Evolutionary conservation across 2,888 invertebrate species (phyloP), one percentile per base, ranked within the genome.

Genomic region (Barypeithes pellucidus): DNA sequence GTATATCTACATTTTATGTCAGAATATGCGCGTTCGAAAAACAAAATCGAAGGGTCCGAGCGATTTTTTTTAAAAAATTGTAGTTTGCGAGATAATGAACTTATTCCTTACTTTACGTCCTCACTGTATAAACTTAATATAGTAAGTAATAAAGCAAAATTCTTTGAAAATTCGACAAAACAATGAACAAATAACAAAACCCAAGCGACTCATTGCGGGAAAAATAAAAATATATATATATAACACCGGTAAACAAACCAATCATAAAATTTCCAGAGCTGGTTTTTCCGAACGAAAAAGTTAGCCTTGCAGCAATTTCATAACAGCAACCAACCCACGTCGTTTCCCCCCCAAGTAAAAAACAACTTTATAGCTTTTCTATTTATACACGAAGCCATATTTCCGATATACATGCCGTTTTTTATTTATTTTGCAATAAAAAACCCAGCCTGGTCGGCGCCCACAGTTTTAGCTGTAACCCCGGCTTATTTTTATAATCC

Each of bases 211-310:
- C 22, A 57, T 57, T 39, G n/a, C 5, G 62, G 45, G 16, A 45
- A 24, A 45, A 62, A 62, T 47, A 47, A 47, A 62, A 62, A 61
- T 20, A 39, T 22, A 50, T 20, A 39, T 22, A 50, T 36, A 43
- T 62, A 45, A 62, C 43, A 20, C 18, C 62, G 16, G 62, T 65
- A 68, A 68, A 68, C 67, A 73, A 63, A 67, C 61, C 62, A 68
- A 61, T 68, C 68, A 43, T 68, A 73, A 73, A 73, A 63, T 73
- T 73, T 73, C 73, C 73, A 63, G 67, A 63, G 47, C 36, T 18
- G 52, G 52, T 59, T 36, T 41, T 57, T 50, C 62, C 16, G 29
- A 47, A 62, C 62, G 45, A 45, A 62, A 57, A 62, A 62, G 62
- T 47, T 43, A 29, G 50, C 65, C 65, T 29, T 65, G 36, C 43